Evolutionary conservation across 2,113 vertebrate genomes (phyloP), one percentile per base, ranked within the genome.

Genomic region (Ifrita kowaldi): DNA sequence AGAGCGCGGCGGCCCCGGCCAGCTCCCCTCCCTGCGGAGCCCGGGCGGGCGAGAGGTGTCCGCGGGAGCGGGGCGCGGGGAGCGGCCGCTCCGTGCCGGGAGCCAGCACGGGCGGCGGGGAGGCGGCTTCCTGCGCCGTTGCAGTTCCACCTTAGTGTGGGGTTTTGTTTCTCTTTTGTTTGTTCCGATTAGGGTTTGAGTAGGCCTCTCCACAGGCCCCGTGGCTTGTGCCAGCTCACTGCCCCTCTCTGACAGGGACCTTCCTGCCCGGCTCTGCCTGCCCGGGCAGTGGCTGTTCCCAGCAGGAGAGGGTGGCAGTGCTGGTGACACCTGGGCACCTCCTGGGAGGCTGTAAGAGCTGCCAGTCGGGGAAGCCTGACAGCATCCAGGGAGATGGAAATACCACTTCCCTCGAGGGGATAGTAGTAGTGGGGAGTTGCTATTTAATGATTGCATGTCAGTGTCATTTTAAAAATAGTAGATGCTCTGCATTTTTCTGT

Each of bases 191-290:
- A 19, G n/a, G 13, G 0, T 17, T 52, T n/a, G 7, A 0, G 3
- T 24, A 27, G 91, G 80, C 87, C 73, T 84, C 24, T 13, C 7
- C 3, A 0, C 1, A 41, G 32, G 89, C 52, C 12, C 53, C 32
- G 0, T 17, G 0, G 9, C 21, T 55, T 20, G 1, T 13, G 70
- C 56, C 0, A 6, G 14, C 21, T 71, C 2, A 0, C 16, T 52
- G 49, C 9, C 59, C 39, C 3, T 56, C 5, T 50, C 26, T 20
- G 22, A 0, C 15, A 10, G 68, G 33, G 18, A 4, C 21, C 9
- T 27, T 16, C 27, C 23, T 12, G 20, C 20, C 2, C 13, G 3
- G 62, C 46, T 24, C 37, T 8, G 63, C 39, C 80, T 4, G 59
- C 2, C 37, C 23, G 3, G 32, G 11, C 17, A 4, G 26, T 0